Evolutionary conservation across 2,888 invertebrate species (phyloP), one percentile per base, ranked within the genome.

Genomic region (Malthinus seriepunctatus): DNA sequence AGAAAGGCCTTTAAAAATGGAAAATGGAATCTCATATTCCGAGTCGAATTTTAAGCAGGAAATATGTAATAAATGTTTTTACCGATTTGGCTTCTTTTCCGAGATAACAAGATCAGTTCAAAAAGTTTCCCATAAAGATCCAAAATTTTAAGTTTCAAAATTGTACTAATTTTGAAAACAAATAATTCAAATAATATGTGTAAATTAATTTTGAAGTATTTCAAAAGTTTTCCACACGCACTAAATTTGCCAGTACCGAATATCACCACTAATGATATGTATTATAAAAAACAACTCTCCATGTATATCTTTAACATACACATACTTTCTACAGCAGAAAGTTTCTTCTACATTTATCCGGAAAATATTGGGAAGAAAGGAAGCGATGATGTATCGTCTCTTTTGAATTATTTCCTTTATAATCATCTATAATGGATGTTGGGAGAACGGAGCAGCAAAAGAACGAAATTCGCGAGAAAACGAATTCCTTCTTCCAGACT

Each of bases 341-440:
- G 35, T 9, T 35, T 35, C 35, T 35, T 9, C 8, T 6, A 35
- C 9, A 9, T 35, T 2, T 35, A 35, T 35, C n/a, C 35, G 11
- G n/a, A 35, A 35, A 35, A 35, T 35, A 35, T 35, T 35, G n/a
- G 35, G 35, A 35, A 35, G 35, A 35, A 35, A 35, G 35, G 35
- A 35, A 35, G 35, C 35, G 35, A 35, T 35, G 35, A 35, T 35
- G 35, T 35, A 35, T 5, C 35, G 8, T 35, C 35, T 8, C 35
- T 5, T 35, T 35, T 35, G 35, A 35, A n/a, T 35, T 35, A 9
- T 23, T 23, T 23, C 23, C 23, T 23, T 23, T 23, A 23, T 23
- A 23, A 23, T 23, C 3, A 23, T 23, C 5, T 34, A 34, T 34
- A 34, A 34, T 34, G 34, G 10, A 34, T 34, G 3, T 34, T 34